Percentiles rank a stretch among this genome's conserved stretches.
phyloP scores from a whole-genome alignment of 2,797 vertebrate genomes.

The Sebastes trivittatus region DNA sequence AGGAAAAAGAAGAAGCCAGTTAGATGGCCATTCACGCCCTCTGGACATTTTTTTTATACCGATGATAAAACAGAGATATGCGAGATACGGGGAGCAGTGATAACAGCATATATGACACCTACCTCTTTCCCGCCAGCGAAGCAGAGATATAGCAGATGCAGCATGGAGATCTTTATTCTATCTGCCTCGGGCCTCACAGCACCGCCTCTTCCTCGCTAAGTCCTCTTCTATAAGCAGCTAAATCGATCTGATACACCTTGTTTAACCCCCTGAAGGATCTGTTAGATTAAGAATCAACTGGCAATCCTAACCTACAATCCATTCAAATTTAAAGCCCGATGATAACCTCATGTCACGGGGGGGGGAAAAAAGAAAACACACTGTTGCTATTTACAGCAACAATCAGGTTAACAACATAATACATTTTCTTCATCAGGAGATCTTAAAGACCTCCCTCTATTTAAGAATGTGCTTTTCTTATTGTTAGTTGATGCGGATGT shows the following conservation, averaged over 20 bases:
- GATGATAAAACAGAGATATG: slow-evolving; percentile 68
- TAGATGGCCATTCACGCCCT: slow-evolving; percentile 36
- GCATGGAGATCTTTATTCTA: slow-evolving; percentile 52
- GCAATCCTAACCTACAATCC: slow-evolving; percentile 55
- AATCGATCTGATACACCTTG: slow-evolving; percentile 67
- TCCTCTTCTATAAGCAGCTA: slow-evolving; percentile 39
- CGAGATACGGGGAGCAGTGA: slow-evolving; percentile 58
- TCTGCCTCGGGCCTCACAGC: slow-evolving; percentile 37
- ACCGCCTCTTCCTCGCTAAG: slow-evolving; percentile 29
- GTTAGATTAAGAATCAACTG: slow-evolving; percentile 55
- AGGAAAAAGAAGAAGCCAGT: slow-evolving; percentile 26
- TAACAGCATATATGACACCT: slow-evolving; percentile 70
- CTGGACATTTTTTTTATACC: slow-evolving; percentile 50
- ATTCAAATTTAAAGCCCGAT: slow-evolving; percentile 26
- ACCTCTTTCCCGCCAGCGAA: slow-evolving; percentile 44
- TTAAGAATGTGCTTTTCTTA: not conserved
- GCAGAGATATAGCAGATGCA: slow-evolving; percentile 65
- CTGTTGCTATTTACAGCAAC: slow-evolving; percentile 34
- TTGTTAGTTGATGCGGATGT: not conserved
- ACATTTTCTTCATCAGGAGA: slow-evolving; percentile 1
- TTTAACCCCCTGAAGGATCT: slow-evolving; percentile 48
- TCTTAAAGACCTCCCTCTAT: not conserved
- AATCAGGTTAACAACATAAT: slow-evolving; percentile 1
- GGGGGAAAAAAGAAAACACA: not conserved
- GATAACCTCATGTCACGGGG: slow-evolving; percentile 44